phyloP scores from a whole-genome alignment of 2,888 invertebrate genomes.

The Melipona bicolor region DNA sequence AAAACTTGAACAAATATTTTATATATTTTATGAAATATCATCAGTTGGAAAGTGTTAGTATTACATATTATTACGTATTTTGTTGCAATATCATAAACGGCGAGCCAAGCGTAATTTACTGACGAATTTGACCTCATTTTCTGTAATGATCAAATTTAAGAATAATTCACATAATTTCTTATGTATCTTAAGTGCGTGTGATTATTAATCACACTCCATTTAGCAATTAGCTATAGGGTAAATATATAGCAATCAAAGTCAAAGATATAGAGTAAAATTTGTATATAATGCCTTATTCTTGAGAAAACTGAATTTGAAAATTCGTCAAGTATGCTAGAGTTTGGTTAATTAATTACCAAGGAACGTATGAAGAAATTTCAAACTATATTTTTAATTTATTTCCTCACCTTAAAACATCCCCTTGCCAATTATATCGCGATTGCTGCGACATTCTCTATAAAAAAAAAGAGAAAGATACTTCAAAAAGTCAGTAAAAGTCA shows the following conservation, averaged over 20 bases:
- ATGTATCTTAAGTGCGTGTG: not conserved
- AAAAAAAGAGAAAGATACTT: not conserved
- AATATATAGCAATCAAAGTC: not conserved
- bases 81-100: not conserved
- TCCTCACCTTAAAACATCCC: not conserved
- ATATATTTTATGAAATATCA: not conserved
- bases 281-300: not conserved
- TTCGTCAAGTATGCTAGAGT: not conserved
- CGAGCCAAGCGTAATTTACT: not conserved
- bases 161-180: not conserved
- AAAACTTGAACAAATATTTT: not conserved
- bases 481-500: not conserved
- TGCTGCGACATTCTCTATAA: not conserved
- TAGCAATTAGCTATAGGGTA: not conserved
- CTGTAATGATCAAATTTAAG: not conserved
- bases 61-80: not conserved
- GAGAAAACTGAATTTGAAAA: not conserved
- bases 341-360: not conserved
- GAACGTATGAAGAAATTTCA: not conserved
- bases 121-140: constrained; percentile 1
- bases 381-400: not conserved
- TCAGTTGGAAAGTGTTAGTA: no score
- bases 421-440: not conserved
- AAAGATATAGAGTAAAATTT: not conserved
- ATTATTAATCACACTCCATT: not conserved